Evolutionary conservation across 2,888 invertebrate species (phyloP).

Genomic region (Tetragonula carbonaria): DNA sequence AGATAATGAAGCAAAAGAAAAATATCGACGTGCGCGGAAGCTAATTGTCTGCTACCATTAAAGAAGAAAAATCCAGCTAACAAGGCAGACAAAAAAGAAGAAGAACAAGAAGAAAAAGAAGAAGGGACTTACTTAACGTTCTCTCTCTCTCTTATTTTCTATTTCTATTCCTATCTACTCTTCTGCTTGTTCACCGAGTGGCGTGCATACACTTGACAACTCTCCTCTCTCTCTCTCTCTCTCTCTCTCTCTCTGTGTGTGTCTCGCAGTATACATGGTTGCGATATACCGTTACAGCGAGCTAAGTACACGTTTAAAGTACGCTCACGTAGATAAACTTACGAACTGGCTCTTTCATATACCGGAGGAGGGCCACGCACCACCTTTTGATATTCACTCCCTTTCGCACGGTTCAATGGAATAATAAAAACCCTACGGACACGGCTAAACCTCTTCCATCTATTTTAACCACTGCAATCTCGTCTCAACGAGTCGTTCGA

Average conservation of each 20-base stretch:
- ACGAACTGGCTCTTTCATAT: constrained; percentile 62
- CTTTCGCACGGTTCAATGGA: constrained; percentile 58
- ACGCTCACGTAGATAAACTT: constrained; percentile 71
- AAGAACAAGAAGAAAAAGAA: not conserved
- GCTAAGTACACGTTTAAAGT: constrained; percentile 61
- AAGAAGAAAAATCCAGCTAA: not conserved
- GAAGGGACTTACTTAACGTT: not conserved
- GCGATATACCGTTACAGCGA: constrained; percentile 65
- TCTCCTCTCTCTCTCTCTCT: constrained; percentile 15
- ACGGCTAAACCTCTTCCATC: constrained; percentile 34
- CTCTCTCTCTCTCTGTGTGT: not conserved
- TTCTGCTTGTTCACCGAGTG: constrained; percentile 27
- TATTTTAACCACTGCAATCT: not conserved
- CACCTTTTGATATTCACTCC: constrained; percentile 66
- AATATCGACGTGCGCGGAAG: no score
- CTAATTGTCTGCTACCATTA: not conserved
- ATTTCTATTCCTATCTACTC: constrained; percentile 35
- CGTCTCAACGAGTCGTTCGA: not conserved
- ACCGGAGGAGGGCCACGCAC: constrained; percentile 44
- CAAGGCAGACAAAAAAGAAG: not conserved
- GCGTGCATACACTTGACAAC: constrained; percentile 24
- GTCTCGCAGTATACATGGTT: constrained; percentile 20
- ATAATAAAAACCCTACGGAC: constrained; percentile 65
- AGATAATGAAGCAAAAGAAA: not conserved
- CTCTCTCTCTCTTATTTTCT: constrained; percentile 31